These are phyloP conservation scores for Lepilemur septentrionalis DNA, from an alignment of 2,797 vertebrate species.

Conservation along the genomic window DNA sequence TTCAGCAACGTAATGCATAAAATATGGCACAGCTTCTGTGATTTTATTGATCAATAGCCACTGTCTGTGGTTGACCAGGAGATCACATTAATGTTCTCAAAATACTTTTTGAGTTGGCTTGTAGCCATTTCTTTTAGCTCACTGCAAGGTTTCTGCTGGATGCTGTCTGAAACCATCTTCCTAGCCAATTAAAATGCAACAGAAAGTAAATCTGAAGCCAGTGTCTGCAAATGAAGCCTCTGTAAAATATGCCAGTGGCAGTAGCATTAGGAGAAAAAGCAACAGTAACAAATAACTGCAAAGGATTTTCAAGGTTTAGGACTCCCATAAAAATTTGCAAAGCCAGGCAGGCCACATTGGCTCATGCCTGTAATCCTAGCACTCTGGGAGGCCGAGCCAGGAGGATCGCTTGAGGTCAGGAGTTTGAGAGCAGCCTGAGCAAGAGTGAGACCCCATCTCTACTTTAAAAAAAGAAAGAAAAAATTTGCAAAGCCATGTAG, in stretches of 20 bases:
- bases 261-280: neutral
- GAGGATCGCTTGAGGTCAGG: no score
- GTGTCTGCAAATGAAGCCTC: neutral
- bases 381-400: no score
- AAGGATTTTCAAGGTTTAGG: neutral
- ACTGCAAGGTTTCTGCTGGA: neutral
- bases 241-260: neutral
- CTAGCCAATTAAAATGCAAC: neutral
- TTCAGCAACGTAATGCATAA: neutral
- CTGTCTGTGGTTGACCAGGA: neutral
- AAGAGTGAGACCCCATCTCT: no score
- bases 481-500: neutral
- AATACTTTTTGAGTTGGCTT: neutral
- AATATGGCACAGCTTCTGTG: rapidly evolving
- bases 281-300: neutral
- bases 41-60: neutral
- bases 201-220: neutral
- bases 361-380: no score
- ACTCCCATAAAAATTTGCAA: neutral
- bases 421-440: no score
- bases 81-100: neutral
- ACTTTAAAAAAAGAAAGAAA: no score
- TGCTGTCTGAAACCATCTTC: neutral
- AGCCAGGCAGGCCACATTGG: neutral
- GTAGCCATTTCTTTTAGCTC: neutral